Conservation (phyloP, 2,797 vertebrate species). For the Tapera naevia region DNA sequence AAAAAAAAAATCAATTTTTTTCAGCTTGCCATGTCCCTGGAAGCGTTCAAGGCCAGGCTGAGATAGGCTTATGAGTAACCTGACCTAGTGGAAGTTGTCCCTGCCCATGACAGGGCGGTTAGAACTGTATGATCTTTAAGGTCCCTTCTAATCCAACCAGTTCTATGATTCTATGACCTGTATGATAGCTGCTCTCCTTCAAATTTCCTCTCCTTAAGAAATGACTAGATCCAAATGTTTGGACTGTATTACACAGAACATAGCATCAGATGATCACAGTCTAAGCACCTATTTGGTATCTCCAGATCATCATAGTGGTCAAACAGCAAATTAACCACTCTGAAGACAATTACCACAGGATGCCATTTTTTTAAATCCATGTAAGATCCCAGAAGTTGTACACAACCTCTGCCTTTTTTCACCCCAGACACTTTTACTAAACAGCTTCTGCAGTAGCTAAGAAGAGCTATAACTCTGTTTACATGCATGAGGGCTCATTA, state of each 20-base stretch:
- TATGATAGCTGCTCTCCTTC: neutral
- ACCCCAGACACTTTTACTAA: neutral
- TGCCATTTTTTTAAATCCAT: neutral
- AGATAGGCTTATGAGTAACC: too few relatives aligned
- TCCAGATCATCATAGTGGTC: neutral
- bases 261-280: neutral
- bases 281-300: neutral
- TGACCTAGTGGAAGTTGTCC: too few relatives aligned
- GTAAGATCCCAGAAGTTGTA: neutral
- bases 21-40: too few relatives aligned
- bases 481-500: slow-evolving; percentile 33
- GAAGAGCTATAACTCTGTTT: slow-evolving; percentile 44
- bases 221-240: neutral
- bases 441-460: neutral
- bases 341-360: neutral
- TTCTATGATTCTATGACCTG: neutral
- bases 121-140: too few relatives aligned
- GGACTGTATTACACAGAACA: neutral
- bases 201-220: neutral
- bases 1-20: neutral
- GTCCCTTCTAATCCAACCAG: too few relatives aligned
- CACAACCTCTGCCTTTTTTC: neutral
- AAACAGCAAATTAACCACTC: neutral
- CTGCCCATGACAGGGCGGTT: too few relatives aligned
- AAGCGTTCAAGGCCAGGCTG: too few relatives aligned